These are phyloP conservation scores for Eudyptes chrysolophus DNA, from an alignment of 2,113 vertebrate species.

Conservation along the genomic window DNA sequence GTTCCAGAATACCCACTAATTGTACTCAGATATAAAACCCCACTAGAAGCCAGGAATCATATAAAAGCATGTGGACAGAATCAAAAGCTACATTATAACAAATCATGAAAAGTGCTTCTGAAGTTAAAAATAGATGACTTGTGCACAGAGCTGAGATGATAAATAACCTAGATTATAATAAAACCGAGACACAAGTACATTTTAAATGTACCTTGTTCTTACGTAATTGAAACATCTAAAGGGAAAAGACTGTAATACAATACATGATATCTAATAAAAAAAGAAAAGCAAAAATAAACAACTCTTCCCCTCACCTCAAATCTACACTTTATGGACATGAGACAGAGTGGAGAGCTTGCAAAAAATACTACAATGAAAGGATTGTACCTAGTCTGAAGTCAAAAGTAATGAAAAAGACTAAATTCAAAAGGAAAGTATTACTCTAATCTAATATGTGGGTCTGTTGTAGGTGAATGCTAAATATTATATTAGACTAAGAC, in stretches of 20 bases:
- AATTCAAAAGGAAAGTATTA: neutral
- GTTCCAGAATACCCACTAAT: neutral
- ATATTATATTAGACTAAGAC: neutral
- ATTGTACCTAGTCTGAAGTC: neutral
- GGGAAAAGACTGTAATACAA: neutral
- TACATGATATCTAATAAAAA: neutral
- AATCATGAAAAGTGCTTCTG: neutral
- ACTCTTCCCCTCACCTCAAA: neutral
- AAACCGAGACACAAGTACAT: neutral
- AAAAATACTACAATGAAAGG: neutral
- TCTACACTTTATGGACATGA: neutral
- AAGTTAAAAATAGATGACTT: conserved; percentile 28
- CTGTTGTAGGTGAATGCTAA: neutral
- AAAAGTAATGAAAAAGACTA: neutral
- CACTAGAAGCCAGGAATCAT: neutral
- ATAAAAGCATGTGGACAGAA: neutral
- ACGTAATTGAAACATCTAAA: neutral
- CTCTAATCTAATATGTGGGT: neutral
- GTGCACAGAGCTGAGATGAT: neutral
- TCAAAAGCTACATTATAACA: neutral
- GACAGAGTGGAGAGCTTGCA: neutral
- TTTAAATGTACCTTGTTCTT: neutral
- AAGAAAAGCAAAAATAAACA: neutral
- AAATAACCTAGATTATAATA: neutral
- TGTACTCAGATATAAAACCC: neutral